These are phyloP conservation scores for Aegithalos caudatus DNA, from an alignment of 2,113 vertebrate genomes.

Conservation along the genomic window DNA sequence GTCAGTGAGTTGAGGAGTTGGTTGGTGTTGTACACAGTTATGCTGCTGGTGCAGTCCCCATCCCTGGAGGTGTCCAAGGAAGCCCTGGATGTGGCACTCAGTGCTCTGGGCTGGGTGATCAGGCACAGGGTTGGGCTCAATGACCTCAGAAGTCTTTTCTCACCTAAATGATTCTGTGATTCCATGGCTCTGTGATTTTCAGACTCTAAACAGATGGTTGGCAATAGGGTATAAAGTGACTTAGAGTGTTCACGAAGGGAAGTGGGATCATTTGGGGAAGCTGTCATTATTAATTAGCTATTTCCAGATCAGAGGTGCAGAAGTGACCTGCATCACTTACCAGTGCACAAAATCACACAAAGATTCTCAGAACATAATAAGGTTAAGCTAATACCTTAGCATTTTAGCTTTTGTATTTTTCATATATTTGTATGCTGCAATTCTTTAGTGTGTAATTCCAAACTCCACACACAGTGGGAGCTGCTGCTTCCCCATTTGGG, in stretches of 20 bases:
- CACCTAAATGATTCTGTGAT: neutral
- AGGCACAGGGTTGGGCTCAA: neutral
- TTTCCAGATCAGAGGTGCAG: constrained; percentile 35
- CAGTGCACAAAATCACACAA: neutral
- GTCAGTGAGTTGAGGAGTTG: neutral
- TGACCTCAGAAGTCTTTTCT: neutral
- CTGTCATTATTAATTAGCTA: constrained; percentile 47
- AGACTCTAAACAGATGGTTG: neutral
- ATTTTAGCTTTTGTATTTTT: neutral
- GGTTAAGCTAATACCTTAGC: neutral
- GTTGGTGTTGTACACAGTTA: neutral
- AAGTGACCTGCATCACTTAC: constrained; percentile 18
- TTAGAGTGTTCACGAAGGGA: neutral
- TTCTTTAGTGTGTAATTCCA: neutral
- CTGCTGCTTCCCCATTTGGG: neutral
- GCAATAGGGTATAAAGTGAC: neutral
- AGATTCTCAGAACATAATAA: neutral
- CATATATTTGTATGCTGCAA: neutral
- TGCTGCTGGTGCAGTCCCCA: neutral
- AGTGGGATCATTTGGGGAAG: neutral
- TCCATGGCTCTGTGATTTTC: neutral
- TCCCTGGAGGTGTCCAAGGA: neutral
- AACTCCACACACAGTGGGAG: neutral
- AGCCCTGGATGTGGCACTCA: neutral
- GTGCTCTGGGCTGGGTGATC: neutral